phyloP scores from a whole-genome alignment of 2,888 invertebrate species.

The Heterodera filipjevi region DNA sequence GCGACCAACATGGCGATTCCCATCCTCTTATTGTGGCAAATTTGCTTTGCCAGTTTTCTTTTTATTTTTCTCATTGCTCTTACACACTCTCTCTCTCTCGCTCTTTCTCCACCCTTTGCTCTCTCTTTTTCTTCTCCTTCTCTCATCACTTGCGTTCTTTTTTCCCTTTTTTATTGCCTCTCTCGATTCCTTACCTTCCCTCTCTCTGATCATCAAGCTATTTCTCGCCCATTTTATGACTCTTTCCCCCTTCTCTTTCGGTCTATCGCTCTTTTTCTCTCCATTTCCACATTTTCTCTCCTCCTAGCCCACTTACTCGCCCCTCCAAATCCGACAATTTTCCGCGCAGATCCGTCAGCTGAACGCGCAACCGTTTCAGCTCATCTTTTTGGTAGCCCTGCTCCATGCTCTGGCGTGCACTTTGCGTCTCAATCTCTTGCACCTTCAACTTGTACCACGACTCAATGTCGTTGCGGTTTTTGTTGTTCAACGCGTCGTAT shows the following conservation, averaged over 20 bases:
- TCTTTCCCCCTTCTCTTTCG: neutral
- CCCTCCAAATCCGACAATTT: conserved; percentile 69
- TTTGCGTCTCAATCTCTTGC: conserved; percentile 69
- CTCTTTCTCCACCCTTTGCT: too few relatives aligned
- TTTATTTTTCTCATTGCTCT: too few relatives aligned
- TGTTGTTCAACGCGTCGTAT: conserved; percentile 68
- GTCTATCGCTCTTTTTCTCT: neutral
- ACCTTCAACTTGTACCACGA: conserved; percentile 69
- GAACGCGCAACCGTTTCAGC: conserved; percentile 67
- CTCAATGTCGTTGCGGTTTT: conserved; percentile 68
- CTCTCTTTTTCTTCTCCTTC: too few relatives aligned
- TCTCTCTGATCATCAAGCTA: neutral
- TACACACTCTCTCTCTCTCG: too few relatives aligned
- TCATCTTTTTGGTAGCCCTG: conserved; percentile 68
- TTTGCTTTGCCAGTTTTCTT: too few relatives aligned
- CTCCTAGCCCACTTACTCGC: conserved; percentile 64
- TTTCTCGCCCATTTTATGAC: neutral
- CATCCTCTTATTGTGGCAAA: too few relatives aligned
- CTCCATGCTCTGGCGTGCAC: conserved; percentile 67
- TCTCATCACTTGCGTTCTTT: too few relatives aligned
- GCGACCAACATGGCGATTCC: too few relatives aligned
- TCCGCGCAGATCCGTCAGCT: conserved; percentile 67
- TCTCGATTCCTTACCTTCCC: neutral
- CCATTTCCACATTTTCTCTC: neutral
- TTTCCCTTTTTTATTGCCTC: neutral